Conservation (phyloP, 2,797 vertebrate species). For the Setipinna tenuifilis region DNA sequence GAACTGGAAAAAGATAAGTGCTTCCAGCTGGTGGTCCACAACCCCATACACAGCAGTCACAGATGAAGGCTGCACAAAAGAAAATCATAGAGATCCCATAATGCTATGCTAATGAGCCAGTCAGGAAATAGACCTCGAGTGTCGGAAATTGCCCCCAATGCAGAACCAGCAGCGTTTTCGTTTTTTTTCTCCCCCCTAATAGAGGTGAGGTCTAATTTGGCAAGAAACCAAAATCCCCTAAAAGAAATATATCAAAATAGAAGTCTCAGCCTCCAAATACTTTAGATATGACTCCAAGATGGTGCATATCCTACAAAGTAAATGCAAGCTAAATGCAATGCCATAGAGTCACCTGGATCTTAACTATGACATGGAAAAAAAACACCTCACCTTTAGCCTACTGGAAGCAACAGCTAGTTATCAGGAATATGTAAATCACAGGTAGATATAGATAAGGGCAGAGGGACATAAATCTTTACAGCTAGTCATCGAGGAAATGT, state of each 20-base stretch:
- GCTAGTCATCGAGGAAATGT: too few species aligned
- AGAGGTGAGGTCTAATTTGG: conserved; percentile 18
- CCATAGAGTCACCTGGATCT: too few species aligned
- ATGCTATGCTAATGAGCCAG: conserved; percentile 84
- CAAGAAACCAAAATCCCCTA: background rate
- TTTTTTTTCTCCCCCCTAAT: conserved; percentile 43
- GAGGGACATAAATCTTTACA: too few species aligned
- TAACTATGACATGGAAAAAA: too few species aligned
- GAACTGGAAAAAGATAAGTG: conserved; percentile 77
- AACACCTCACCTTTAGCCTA: too few species aligned
- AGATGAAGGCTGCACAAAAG: conserved; percentile 78
- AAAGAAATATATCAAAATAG: background rate
- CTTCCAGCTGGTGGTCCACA: conserved; percentile 82
- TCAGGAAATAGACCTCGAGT: conserved; percentile 80
- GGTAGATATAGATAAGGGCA: too few species aligned
- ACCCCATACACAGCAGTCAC: conserved; percentile 74
- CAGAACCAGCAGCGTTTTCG: conserved; percentile 63
- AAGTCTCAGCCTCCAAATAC: background rate
- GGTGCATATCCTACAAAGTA: background rate
- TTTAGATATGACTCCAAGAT: background rate
- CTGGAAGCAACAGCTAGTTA: too few species aligned
- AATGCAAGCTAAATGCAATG: background rate
- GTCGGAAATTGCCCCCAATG: conserved; percentile 82
- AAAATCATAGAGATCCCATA: conserved; percentile 77
- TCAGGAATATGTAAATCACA: too few species aligned